phyloP scores from a whole-genome alignment of 2,888 invertebrate species.

The Diarsia brunnea region DNA sequence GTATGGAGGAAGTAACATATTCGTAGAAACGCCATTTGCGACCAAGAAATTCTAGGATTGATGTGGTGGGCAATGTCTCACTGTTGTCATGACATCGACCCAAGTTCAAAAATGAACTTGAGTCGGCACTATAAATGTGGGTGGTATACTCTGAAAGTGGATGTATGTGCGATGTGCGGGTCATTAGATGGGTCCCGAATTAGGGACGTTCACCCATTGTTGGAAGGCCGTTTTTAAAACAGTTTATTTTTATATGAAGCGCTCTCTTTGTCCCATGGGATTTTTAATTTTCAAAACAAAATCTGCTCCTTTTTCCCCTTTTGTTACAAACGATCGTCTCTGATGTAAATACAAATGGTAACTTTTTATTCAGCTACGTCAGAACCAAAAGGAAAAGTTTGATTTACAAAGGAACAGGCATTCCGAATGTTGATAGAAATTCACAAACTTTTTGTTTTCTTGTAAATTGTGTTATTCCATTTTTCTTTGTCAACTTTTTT shows the following conservation, averaged over 20 bases:
- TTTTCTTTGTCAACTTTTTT: conserved; percentile 41
- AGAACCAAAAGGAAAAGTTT: conserved; percentile 56
- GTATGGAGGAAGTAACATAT: too few relatives aligned
- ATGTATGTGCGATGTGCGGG: conserved; percentile 20
- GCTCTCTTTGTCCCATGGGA: conserved; percentile 27
- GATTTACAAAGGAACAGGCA: conserved; percentile 52
- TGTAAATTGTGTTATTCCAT: conserved; percentile 50
- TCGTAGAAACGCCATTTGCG: too few relatives aligned
- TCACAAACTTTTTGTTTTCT: conserved; percentile 51
- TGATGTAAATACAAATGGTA: conserved; percentile 53
- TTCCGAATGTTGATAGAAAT: conserved; percentile 54
- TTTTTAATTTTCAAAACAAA: conserved; percentile 45
- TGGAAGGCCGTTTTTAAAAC: conserved; percentile 44
- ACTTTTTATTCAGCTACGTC: conserved; percentile 56
- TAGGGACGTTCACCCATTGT: conserved; percentile 40
- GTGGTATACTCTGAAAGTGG: neutral
- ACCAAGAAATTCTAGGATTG: too few relatives aligned
- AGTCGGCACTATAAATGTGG: too few relatives aligned
- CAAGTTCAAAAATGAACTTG: too few relatives aligned
- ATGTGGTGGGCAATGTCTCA: too few relatives aligned
- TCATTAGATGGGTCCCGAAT: conserved; percentile 49
- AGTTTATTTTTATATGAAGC: conserved; percentile 44
- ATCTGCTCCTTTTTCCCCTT: conserved; percentile 37
- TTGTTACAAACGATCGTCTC: conserved; percentile 46
- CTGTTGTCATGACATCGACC: too few relatives aligned